A percentile compares a stretch with the other conserved stretches of the same genome.
Evolutionary conservation across 2,113 vertebrate genomes (phyloP).

Genomic region (Gallinago paraguaiae): DNA sequence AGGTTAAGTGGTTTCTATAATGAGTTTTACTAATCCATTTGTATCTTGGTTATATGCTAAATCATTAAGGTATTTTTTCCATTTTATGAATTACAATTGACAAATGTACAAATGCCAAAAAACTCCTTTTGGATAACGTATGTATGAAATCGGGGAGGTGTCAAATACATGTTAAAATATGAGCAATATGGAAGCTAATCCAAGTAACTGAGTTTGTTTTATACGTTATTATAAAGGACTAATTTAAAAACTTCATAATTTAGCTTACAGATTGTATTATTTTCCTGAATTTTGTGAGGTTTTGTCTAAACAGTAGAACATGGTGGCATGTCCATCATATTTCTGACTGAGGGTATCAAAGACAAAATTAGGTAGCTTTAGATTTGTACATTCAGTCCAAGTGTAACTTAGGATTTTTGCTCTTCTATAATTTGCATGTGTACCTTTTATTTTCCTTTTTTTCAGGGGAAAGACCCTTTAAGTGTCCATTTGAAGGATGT

Average conservation of each 20-base stretch:
- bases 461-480: constrained; percentile 96
- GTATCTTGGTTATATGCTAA: neutral
- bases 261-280: neutral
- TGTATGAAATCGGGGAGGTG: neutral
- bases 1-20: neutral
- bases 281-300: neutral
- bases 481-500: constrained; percentile 95
- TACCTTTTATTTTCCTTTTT: neutral
- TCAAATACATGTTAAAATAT: neutral
- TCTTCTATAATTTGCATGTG: neutral
- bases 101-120: neutral
- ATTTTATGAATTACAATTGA: neutral
- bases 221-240: neutral
- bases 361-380: neutral
- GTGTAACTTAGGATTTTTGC: neutral
- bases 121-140: neutral
- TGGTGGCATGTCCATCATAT: neutral
- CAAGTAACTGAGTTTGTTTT: neutral
- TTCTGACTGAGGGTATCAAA: neutral
- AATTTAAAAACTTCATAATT: neutral
- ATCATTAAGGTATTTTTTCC: neutral
- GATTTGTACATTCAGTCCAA: neutral
- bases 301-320: neutral
- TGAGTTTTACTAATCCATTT: neutral
- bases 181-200: neutral